These are phyloP conservation scores for Dicrostonyx torquatus DNA, from an alignment of 2,797 vertebrate species.

Conservation along the genomic window DNA sequence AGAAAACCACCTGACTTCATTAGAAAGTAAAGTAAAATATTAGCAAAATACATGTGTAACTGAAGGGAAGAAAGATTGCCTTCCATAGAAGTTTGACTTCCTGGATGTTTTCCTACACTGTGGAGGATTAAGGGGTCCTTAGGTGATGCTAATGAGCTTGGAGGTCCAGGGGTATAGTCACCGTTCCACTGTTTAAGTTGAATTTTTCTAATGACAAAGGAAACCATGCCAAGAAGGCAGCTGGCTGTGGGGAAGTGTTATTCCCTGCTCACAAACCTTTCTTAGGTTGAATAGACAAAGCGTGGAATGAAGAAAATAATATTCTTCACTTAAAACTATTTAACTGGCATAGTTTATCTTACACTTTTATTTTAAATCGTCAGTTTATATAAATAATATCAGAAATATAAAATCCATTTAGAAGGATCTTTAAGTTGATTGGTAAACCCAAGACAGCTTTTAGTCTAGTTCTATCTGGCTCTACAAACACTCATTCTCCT, in stretches of 20 bases:
- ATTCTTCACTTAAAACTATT: neutral
- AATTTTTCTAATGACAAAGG: neutral
- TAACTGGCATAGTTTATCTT: neutral
- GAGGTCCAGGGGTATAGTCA: accelerated
- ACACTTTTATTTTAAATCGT: neutral
- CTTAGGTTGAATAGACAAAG: neutral
- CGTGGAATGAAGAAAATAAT: neutral
- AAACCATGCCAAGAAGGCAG: neutral
- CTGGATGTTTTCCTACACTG: neutral
- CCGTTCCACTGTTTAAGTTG: neutral
- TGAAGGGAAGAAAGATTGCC: neutral
- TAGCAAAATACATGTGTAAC: neutral
- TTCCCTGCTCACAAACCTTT: neutral
- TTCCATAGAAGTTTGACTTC: neutral
- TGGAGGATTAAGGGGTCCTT: no score
- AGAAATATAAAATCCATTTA: neutral
- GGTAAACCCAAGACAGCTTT: neutral
- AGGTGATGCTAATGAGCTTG: neutral
- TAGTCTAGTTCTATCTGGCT: neutral
- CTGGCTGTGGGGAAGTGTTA: neutral
- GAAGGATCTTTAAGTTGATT: neutral
- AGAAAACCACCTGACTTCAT: neutral
- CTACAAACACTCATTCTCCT: neutral
- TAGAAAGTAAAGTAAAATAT: neutral
- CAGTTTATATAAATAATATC: neutral